Percentiles rank a stretch among this genome's conserved stretches.
Evolutionary conservation across 2,113 vertebrate genomes (phyloP).

Genomic region (Cranoglanis bouderius): DNA sequence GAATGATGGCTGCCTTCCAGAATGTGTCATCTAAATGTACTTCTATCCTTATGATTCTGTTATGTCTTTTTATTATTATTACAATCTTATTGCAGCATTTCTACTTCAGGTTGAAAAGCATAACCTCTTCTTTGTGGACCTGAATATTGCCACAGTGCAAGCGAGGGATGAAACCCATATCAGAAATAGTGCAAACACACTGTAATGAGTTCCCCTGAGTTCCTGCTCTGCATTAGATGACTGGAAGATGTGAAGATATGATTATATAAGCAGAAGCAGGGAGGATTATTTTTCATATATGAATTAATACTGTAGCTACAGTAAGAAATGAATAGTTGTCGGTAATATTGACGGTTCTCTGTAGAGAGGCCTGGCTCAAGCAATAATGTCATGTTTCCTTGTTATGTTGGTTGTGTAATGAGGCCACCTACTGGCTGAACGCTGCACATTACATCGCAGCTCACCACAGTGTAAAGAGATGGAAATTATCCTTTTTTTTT

Average conservation of each 20-base stretch:
- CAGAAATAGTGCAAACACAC: slow-evolving; percentile 51
- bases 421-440: slow-evolving; percentile 41
- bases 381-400: neutral
- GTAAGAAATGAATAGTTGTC: neutral
- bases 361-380: neutral
- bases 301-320: neutral
- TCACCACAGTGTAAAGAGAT: neutral
- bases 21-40: neutral
- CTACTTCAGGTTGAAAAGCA: neutral
- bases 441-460: neutral
- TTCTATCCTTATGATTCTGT: neutral
- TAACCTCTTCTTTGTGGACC: neutral
- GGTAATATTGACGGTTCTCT: slow-evolving; percentile 11
- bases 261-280: neutral
- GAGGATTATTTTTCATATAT: neutral
- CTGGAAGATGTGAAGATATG: slow-evolving; percentile 7
- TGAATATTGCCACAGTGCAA: neutral
- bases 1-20: neutral
- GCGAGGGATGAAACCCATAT: slow-evolving; percentile 45
- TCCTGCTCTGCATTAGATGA: slow-evolving; percentile 45
- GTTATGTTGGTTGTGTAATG: slow-evolving; percentile 26
- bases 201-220: slow-evolving; percentile 61
- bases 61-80: neutral
- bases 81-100: neutral
- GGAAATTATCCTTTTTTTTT: neutral